Evolutionary conservation across 2,797 vertebrate genomes (phyloP).

Genomic region (Lacerta agilis): DNA sequence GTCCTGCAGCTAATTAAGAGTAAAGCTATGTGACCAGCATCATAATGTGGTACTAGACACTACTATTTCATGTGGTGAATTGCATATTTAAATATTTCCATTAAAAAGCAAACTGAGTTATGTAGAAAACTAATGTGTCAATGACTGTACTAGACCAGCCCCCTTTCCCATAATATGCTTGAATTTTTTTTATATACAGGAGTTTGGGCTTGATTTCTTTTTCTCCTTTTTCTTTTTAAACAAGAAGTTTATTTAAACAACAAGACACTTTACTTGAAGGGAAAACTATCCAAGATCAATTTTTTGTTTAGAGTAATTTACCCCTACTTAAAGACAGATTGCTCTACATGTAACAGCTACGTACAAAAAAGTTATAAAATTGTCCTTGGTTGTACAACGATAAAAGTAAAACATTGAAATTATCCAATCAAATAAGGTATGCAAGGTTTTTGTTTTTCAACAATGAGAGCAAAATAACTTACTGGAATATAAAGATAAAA

Average conservation of each 20-base stretch:
- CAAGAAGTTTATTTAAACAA: slow-evolving; percentile 94
- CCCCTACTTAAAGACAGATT: slow-evolving; percentile 84
- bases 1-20: neutral
- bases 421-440: slow-evolving; percentile 82
- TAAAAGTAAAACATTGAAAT: slow-evolving; percentile 85
- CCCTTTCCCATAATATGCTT: neutral
- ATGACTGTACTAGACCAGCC: neutral
- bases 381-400: slow-evolving; percentile 82
- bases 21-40: neutral
- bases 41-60: neutral
- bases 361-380: slow-evolving; percentile 90
- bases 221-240: slow-evolving; percentile 84
- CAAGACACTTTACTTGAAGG: slow-evolving; percentile 88
- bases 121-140: neutral
- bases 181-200: neutral
- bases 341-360: slow-evolving; percentile 89
- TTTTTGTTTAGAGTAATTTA: slow-evolving; percentile 83
- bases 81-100: neutral
- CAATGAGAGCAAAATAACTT: slow-evolving; percentile 84
- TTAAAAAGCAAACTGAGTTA: neutral
- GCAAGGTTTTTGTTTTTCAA: slow-evolving; percentile 78
- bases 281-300: slow-evolving; percentile 84
- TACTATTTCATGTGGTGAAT: neutral
- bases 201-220: neutral
- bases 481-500: slow-evolving; percentile 84